Evolutionary conservation across 2,888 invertebrate genomes (phyloP), one percentile per base, ranked within the genome.

Genomic region (Eupeodes luniger): DNA sequence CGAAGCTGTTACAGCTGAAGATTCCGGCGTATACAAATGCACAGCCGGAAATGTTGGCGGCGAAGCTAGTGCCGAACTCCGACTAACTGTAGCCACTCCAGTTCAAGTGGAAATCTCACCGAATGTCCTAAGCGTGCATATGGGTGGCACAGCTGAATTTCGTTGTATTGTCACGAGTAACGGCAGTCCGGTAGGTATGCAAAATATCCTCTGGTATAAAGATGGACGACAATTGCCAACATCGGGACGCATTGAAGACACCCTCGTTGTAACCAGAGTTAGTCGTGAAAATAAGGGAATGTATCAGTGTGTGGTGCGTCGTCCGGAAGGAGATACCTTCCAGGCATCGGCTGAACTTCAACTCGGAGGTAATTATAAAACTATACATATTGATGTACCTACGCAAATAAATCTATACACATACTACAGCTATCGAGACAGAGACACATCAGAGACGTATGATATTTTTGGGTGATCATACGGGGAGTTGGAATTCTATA

Each of bases 271-370:
- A 90, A 95, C 95, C 89, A 95, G 96, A 81, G 96, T 96, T 59
- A 95, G 95, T 55, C 94, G 96, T 75, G 96, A 96, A 91, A 96
- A 96, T 92, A 94, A 96, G 83, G 96, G 96, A 90, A 96, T 96
- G 96, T 96, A 96, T 92, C 96, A 96, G 92, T 96, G 96, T 92
- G 94, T 96, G 87, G 96, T 96, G 9, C 94, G 96, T 85, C 94
- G 96, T 89, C 95, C 96, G 49, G 96, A 96, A 92, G 96, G 96
- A 16, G 96, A 96, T 91, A 96, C 96, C 4, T 96, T 96, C 40
- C 97, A 97, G 92, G 96, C 96, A 10, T 95, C 96, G 0, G 96
- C 96, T 0, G 96, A 97, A 93, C 94, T 97, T 69, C 95, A 96
- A 92, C 93, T 96, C 86, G 96, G 96, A 92, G 96, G 96, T 96